Evolutionary conservation across 2,797 vertebrate genomes (phyloP).

Genomic region (Acanthurus lineatus): DNA sequence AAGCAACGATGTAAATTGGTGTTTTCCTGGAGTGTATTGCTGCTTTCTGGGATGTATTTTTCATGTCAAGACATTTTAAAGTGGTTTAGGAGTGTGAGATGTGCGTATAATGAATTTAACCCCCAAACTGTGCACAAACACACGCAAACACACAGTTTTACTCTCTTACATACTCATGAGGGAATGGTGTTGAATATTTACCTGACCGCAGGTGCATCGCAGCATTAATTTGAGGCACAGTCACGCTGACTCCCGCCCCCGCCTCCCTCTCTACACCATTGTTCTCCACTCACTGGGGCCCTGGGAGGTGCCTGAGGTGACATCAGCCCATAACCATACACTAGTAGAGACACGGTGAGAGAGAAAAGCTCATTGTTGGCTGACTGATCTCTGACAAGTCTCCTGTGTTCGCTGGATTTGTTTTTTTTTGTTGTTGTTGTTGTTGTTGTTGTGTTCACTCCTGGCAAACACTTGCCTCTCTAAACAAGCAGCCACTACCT

Average conservation of each 20-base stretch:
- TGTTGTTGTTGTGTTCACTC: conserved; percentile 58
- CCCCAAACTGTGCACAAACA: conserved; percentile 37
- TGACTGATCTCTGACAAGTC: conserved; percentile 80
- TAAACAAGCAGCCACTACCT: conserved; percentile 68
- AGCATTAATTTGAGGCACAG: conserved; percentile 42
- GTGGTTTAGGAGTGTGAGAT: conserved; percentile 71
- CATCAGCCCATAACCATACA: conserved; percentile 68
- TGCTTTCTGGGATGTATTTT: conserved; percentile 81
- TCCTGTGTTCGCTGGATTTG: conserved; percentile 68
- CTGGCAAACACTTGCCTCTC: conserved; percentile 77
- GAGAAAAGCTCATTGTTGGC: conserved; percentile 69
- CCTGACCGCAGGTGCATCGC: conserved; percentile 76
- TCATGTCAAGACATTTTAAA: conserved; percentile 81
- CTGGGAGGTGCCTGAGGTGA: conserved; percentile 67
- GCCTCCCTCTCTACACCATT: conserved; percentile 47
- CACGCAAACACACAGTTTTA: conserved; percentile 34
- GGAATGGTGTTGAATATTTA: conserved; percentile 50
- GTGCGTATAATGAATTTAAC: conserved; percentile 73
- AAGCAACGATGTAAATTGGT: conserved; percentile 77
- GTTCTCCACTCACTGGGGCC: conserved; percentile 67
- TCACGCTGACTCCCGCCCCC: conserved; percentile 33
- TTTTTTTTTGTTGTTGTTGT: conserved; percentile 47
- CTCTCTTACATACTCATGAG: conserved; percentile 10
- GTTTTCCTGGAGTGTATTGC: conserved; percentile 79
- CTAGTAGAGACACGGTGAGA: conserved; percentile 64